These are phyloP conservation scores for Melanerpes aurifrons DNA, from an alignment of 2,113 vertebrate genomes.

Conservation along the genomic window DNA sequence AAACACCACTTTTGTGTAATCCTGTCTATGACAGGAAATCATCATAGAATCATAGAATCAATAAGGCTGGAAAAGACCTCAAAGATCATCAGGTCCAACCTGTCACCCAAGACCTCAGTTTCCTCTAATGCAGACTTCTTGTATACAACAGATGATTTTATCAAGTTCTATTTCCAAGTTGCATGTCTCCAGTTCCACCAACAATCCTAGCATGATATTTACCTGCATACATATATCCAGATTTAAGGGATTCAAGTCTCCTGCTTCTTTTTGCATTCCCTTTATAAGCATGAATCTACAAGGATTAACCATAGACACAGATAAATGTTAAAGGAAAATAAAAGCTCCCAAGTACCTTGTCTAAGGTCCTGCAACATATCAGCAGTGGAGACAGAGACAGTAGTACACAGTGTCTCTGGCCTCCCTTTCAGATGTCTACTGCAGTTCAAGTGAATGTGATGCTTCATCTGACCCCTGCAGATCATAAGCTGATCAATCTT, in stretches of 20 bases:
- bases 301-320: neutral
- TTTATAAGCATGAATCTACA: neutral
- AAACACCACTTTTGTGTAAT: neutral
- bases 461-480: neutral
- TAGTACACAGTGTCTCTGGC: neutral
- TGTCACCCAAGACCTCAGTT: neutral
- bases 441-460: neutral
- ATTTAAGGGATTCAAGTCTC: neutral
- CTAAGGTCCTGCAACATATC: neutral
- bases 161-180: neutral
- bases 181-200: neutral
- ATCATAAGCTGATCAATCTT: conserved; percentile 24
- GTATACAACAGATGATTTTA: neutral
- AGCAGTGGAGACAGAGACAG: neutral
- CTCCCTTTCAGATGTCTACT: neutral
- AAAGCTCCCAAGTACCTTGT: neutral
- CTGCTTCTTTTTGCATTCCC: neutral
- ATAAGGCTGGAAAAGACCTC: no score
- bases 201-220: fast-evolving
- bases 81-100: no score
- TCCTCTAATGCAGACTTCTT: neutral
- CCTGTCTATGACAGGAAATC: neutral
- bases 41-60: no score
- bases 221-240: neutral
- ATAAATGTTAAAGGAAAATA: neutral